phyloP scores from a whole-genome alignment of 2,888 invertebrate genomes.

The Tuta absoluta region DNA sequence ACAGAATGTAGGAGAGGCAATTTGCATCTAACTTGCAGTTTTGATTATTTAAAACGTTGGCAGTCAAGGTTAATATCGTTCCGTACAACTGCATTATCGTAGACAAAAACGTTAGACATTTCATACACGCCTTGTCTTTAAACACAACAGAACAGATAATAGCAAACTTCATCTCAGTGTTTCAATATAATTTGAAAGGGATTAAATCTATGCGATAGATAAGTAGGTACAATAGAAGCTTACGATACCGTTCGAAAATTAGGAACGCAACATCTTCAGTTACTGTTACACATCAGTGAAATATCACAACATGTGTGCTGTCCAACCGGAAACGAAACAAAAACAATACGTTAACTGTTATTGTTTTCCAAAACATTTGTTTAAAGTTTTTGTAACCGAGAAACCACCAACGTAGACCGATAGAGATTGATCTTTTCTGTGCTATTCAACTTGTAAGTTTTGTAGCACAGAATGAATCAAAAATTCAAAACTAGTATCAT shows the following conservation, averaged over 20 bases:
- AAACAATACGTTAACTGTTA: conserved; percentile 57
- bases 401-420: conserved; percentile 61
- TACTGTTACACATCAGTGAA: background rate
- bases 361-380: conserved; percentile 61
- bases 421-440: conserved; percentile 20
- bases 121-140: background rate
- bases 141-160: background rate
- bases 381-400: conserved; percentile 52
- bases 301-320: conserved; percentile 50
- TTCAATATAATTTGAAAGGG: conserved; percentile 30
- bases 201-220: background rate
- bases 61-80: background rate
- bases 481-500: background rate
- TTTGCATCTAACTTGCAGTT: conserved; percentile 1
- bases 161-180: conserved; percentile 9
- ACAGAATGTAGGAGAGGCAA: background rate
- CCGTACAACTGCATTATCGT: background rate
- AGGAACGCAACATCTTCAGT: background rate
- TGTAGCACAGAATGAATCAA: conserved; percentile 27
- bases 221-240: background rate
- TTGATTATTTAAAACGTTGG: background rate
- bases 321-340: conserved; percentile 63
- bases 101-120: conserved; percentile 1
- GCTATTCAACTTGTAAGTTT: conserved; percentile 21
- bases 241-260: background rate